Evolutionary conservation across 2,797 vertebrate species (phyloP).

Genomic region (Balearica regulorum): DNA sequence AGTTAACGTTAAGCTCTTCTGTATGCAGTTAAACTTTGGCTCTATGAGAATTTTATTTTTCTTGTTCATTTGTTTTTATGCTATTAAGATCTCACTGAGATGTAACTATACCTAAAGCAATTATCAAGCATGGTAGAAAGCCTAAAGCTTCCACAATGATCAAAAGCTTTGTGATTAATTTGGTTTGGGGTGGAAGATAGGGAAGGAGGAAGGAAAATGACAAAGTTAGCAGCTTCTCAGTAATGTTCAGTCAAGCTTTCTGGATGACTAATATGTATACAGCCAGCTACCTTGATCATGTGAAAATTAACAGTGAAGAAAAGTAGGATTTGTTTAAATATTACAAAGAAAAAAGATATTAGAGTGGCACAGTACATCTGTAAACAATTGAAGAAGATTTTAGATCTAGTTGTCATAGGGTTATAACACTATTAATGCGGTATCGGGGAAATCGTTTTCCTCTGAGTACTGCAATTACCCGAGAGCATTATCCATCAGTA

Average conservation of each 20-base stretch:
- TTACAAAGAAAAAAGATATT: background rate
- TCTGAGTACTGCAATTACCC: background rate
- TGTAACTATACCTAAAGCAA: background rate
- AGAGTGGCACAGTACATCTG: accelerated
- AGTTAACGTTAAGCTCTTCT: background rate
- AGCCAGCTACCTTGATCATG: background rate
- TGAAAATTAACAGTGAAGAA: background rate
- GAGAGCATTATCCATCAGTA: background rate
- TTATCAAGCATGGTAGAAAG: background rate
- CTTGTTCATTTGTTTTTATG: background rate
- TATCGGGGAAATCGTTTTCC: background rate
- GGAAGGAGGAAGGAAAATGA: background rate
- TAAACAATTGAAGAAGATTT: background rate
- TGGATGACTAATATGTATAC: background rate
- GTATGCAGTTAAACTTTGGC: background rate
- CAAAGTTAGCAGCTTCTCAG: background rate
- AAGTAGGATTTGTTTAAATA: background rate
- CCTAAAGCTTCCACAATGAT: background rate
- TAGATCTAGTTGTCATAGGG: background rate
- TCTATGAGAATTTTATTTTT: background rate
- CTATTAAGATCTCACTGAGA: background rate
- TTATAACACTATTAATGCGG: background rate
- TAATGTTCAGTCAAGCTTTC: background rate
- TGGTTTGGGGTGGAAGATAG: background rate
- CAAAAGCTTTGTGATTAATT: background rate